Evolutionary conservation across 2,797 vertebrate genomes (phyloP), one percentile per base, ranked within the genome.

Genomic region (Chiroxiphia lanceolata): DNA sequence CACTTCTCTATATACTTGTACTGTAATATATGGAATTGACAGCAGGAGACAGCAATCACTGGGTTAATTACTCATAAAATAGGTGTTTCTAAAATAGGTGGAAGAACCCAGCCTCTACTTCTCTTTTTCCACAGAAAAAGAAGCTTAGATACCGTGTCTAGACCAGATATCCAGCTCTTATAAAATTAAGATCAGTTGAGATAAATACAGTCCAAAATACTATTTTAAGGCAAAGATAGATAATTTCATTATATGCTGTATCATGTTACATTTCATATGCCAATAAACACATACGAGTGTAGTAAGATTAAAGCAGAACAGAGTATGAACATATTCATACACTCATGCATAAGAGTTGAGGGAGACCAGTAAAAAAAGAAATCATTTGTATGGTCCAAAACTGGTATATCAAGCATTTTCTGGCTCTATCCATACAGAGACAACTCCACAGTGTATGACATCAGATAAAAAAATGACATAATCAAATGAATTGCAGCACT

Each of bases 391-490:
- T 27, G 25, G 53, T 91, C 27, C 70, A 76, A 48, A 93, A 91
- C 26, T 54, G 25, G 29, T 45, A 31, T 34, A 84, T 84, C 53
- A 88, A 17, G 29, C 54, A 45, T 88, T 87, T 93, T 87, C 42
- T 80, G 33, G 6, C 19, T 25, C 23, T 84, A 34, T 88, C 31
- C n/a, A n/a, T 42, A 53, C 10, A 72, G 6, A 13, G 15, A 90
- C 7, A 68, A 8, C 42, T 65, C 65, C 26, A 63, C 12, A 64
- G 25, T 54, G 5, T 65, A 27, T 60, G 72, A 78, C 59, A 93
- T 80, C 15, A 80, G 36, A 79, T 88, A 90, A 92, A 89, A 81
- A 93, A 94, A 83, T 48, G 27, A 72, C 25, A 54, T 42, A 94
- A 68, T 80, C 0, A 1, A 72, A 48, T 69, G 54, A 91, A 92